Percentiles rank a stretch among this genome's conserved stretches.
Evolutionary conservation across 1,140 invertebrate species (phyloP).

Genomic region (Leptinotarsa undecemlineata): DNA sequence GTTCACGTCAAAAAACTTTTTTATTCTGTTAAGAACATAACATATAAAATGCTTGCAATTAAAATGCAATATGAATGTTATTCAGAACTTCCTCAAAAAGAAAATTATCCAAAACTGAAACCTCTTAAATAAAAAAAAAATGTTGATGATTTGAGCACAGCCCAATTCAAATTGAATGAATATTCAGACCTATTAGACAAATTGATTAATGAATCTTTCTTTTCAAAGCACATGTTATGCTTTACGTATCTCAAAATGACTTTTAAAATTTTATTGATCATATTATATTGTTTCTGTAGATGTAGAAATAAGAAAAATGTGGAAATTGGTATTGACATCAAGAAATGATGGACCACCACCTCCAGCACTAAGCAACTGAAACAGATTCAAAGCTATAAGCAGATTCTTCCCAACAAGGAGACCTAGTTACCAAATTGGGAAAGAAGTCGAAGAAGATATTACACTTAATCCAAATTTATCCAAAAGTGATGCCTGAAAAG

Average conservation of each 20-base stretch:
- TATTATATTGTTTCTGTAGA: neutral
- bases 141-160: neutral
- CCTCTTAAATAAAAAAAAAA: neutral
- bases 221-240: neutral
- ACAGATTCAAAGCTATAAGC: neutral
- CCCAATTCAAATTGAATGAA: neutral
- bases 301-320: neutral
- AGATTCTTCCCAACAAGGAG: neutral
- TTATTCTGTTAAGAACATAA: neutral
- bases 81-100: neutral
- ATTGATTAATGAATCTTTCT: neutral
- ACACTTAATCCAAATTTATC: neutral
- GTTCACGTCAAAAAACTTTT: neutral
- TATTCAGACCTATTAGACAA: too few species aligned
- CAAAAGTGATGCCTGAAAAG: neutral
- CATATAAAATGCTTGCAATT: neutral
- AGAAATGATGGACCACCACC: neutral
- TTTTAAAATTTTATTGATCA: neutral
- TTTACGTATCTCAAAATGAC: neutral
- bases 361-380: neutral
- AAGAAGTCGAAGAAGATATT: neutral
- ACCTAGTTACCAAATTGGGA: neutral
- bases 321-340: neutral
- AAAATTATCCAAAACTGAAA: slow-evolving; percentile 1
- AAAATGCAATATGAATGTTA: neutral